Conservation (phyloP, 1,140 invertebrate species). For the Samia ricini region DNA sequence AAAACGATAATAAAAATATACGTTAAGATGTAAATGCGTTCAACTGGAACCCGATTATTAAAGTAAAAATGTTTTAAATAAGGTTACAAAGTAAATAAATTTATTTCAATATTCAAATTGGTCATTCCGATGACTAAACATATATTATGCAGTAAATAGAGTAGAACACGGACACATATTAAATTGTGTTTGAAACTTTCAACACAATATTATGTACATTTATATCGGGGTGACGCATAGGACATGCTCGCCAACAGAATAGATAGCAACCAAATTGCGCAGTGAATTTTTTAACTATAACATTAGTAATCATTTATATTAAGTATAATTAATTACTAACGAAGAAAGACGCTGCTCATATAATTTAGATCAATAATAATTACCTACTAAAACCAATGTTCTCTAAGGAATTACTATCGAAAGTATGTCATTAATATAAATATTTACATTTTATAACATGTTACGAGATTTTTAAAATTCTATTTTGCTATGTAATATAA, state of each 20-base stretch:
- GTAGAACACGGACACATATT: conserved; percentile 48
- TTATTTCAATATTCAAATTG: conserved; percentile 25
- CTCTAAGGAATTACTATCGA: no score
- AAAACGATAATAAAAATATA: no score
- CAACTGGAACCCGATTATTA: no score
- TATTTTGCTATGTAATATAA: no score
- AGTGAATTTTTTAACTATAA: conserved; percentile 35
- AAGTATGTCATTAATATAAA: no score
- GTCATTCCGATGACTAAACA: conserved; percentile 36
- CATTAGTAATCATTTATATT: conserved; percentile 3
- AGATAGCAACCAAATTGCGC: conserved; percentile 51
- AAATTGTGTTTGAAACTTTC: conserved; percentile 29
- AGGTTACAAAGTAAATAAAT: background rate
- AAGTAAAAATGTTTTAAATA: no score
- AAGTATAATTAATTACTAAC: background rate
- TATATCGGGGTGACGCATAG: conserved; percentile 47
- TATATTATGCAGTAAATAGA: conserved; percentile 33
- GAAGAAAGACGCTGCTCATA: no score
- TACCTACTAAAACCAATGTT: no score
- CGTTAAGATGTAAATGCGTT: no score
- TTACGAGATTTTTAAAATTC: no score
- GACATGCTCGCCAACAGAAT: conserved; percentile 29
- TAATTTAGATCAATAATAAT: no score
- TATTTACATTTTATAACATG: no score
- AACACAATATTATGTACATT: conserved; percentile 42